Conservation (phyloP, 2,797 vertebrate species). For the Gobio occitaniae region DNA sequence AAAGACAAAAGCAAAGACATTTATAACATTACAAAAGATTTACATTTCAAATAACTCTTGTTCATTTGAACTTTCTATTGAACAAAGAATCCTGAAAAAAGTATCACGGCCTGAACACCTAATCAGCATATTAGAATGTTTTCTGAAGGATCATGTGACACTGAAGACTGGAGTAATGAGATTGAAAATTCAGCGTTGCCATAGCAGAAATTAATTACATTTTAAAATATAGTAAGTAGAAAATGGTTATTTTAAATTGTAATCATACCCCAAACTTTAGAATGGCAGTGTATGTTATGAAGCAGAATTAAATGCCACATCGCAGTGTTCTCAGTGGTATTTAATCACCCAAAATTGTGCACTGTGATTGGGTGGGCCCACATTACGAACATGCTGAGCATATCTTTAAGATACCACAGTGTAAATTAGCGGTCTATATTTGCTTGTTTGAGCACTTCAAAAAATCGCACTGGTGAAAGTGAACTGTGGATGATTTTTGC, state of each 20-base stretch:
- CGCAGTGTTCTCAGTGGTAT: not conserved
- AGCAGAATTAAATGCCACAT: not conserved
- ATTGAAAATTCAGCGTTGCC: not conserved
- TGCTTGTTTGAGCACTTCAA: not conserved
- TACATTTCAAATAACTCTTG: not conserved
- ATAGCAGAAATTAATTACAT: not conserved
- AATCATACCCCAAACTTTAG: not conserved
- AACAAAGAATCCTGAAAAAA: not conserved
- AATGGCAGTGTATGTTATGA: not conserved
- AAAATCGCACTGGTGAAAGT: not conserved
- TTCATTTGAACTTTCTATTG: too few species aligned
- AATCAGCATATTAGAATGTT: not conserved
- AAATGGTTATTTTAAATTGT: not conserved
- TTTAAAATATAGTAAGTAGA: not conserved
- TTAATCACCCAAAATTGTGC: not conserved
- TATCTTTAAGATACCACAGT: not conserved
- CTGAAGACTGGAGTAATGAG: not conserved
- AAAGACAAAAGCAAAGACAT: not conserved
- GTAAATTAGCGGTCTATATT: not conserved
- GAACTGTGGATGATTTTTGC: not conserved
- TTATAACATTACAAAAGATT: not conserved
- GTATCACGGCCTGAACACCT: not conserved
- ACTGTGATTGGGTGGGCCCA: not conserved
- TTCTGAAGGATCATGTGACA: not conserved
- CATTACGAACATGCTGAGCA: not conserved